Conservation (phyloP, 2,888 invertebrate genomes). For the Parthenolecanium corni region DNA sequence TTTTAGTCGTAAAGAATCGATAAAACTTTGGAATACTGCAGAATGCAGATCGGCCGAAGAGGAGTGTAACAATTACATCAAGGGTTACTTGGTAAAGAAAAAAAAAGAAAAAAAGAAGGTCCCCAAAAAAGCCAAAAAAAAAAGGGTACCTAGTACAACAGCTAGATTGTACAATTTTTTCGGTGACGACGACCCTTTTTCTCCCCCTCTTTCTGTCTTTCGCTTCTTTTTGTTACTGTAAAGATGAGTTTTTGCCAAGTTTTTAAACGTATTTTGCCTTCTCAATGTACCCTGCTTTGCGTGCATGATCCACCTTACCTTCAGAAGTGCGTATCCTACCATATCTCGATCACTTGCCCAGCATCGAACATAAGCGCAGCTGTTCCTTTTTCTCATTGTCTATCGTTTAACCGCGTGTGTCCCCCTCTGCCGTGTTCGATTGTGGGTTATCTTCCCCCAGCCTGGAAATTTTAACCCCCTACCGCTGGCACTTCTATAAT, state of each 20-base stretch:
- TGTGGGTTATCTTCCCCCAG: not conserved
- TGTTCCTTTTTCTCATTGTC: conserved; percentile 29
- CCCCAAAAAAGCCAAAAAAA: not conserved
- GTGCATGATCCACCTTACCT: conserved; percentile 24
- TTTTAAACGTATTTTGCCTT: conserved; percentile 24
- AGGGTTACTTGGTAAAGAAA: conserved; percentile 21
- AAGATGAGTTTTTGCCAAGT: conserved; percentile 29
- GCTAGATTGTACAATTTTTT: no score
- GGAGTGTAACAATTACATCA: conserved; percentile 26
- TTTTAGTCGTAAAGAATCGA: conserved; percentile 14
- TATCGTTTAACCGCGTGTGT: not conserved
- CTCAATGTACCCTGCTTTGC: not conserved
- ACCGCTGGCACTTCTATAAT: not conserved
- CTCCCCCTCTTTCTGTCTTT: no score
- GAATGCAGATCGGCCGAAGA: conserved; percentile 1
- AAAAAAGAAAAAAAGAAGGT: not conserved
- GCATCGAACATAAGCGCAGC: conserved; percentile 20
- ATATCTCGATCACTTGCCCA: conserved; percentile 26
- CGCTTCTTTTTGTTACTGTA: conserved; percentile 22
- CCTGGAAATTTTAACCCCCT: not conserved
- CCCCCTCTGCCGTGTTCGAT: not conserved
- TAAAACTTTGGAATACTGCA: conserved; percentile 18
- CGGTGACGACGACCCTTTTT: conserved; percentile 12
- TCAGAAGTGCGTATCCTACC: not conserved
- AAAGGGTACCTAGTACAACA: conserved; percentile 2